Evolutionary conservation across 1,140 invertebrate genomes (phyloP).

Genomic region (Battus philenor): DNA sequence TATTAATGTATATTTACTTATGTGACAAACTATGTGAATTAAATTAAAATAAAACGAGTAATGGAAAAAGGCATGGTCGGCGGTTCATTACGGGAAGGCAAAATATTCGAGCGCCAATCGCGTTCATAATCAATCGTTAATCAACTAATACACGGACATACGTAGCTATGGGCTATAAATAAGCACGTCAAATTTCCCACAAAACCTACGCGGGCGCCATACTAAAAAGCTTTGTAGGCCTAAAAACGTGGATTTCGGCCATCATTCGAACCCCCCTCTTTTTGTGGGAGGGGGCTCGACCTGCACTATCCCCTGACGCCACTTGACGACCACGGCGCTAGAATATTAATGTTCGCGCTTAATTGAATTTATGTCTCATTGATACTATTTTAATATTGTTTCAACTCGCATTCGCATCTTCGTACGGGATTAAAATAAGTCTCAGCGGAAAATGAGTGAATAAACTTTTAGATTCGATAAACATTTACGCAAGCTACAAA

Average conservation of each 20-base stretch:
- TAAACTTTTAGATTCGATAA: no score
- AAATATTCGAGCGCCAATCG: conserved; percentile 7
- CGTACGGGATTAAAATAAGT: no score
- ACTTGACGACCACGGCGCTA: conserved; percentile 62
- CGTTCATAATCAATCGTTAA: conserved; percentile 17
- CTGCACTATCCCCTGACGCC: conserved; percentile 54
- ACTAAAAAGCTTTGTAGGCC: conserved; percentile 69
- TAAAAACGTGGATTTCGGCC: conserved; percentile 67
- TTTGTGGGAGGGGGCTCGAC: conserved; percentile 25
- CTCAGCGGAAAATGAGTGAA: no score
- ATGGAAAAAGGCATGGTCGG: background rate
- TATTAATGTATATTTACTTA: no score
- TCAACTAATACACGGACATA: conserved; percentile 20
- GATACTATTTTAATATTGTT: conserved; percentile 8
- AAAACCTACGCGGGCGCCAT: conserved; percentile 48
- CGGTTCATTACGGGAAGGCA: background rate
- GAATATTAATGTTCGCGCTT: conserved; percentile 68
- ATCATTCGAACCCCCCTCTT: conserved; percentile 40
- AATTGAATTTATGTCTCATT: conserved; percentile 45
- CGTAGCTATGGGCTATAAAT: conserved; percentile 41
- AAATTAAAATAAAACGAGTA: background rate
- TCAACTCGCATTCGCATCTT: background rate
- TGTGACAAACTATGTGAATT: background rate
- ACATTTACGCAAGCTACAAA: no score
- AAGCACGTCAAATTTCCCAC: conserved; percentile 50